Conservation (phyloP, 2,797 vertebrate species). For the Megaceryle alcyon region DNA sequence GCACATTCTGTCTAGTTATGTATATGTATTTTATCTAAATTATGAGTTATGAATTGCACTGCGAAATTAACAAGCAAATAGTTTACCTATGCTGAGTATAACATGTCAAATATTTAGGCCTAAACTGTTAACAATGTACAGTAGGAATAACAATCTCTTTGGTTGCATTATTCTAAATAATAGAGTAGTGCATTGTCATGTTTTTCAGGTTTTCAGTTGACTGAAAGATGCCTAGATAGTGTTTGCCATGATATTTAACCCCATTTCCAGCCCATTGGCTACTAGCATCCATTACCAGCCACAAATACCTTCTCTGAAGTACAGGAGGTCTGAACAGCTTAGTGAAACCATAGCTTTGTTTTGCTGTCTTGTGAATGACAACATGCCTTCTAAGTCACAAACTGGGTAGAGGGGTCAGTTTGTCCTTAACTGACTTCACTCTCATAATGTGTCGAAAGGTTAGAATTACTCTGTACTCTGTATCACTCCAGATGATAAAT, state of each 20-base stretch:
- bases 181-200: background rate
- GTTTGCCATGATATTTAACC: background rate
- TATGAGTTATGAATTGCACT: background rate
- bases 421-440: background rate
- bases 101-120: background rate
- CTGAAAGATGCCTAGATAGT: background rate
- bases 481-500: background rate
- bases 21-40: background rate
- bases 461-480: background rate
- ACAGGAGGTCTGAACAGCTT: background rate
- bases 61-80: background rate
- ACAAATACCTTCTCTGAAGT: background rate
- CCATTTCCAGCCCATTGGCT: background rate
- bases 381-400: background rate
- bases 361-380: background rate
- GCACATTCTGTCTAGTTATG: background rate
- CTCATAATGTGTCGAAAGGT: background rate
- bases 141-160: background rate
- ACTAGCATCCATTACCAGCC: background rate
- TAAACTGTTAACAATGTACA: background rate
- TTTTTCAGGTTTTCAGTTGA: background rate
- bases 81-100: background rate
- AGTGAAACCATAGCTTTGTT: background rate
- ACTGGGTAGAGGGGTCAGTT: fast-evolving
- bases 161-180: background rate